phyloP scores from a whole-genome alignment of 1,140 invertebrate genomes.

The Drosophila pseudoobscura region DNA sequence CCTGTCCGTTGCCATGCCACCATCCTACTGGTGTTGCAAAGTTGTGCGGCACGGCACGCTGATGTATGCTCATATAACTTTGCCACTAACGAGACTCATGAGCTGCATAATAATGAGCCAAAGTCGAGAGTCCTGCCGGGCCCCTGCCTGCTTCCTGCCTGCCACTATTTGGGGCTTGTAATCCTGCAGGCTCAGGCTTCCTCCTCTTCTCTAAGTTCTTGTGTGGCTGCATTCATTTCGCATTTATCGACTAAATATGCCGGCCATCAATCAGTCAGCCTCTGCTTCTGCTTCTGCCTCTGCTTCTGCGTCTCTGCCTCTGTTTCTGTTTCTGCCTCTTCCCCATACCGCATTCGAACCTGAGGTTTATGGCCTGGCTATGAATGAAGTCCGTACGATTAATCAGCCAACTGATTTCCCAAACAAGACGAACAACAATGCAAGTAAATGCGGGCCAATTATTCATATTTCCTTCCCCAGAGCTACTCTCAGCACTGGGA shows the following conservation, averaged over 20 bases:
- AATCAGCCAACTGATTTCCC: slow-evolving; percentile 75
- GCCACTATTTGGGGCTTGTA: slow-evolving; percentile 3
- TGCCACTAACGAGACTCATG: slow-evolving; percentile 80
- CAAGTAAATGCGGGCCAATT: slow-evolving; percentile 73
- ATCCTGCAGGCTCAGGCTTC: slow-evolving; percentile 1
- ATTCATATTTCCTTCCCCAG: slow-evolving; percentile 59
- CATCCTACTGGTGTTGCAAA: slow-evolving; percentile 70
- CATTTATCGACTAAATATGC: slow-evolving; percentile 36
- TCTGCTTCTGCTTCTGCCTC: neutral
- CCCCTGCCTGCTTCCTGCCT: slow-evolving; percentile 2
- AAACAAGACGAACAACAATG: slow-evolving; percentile 70
- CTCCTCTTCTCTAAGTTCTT: neutral
- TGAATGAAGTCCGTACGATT: slow-evolving; percentile 70
- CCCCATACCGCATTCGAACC: neutral
- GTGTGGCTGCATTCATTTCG: slow-evolving; percentile 18
- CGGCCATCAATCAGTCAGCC: slow-evolving; percentile 55
- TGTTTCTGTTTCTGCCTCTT: too few relatives aligned
- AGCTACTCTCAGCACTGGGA: too few relatives aligned
- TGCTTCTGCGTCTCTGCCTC: too few relatives aligned
- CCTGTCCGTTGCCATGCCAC: slow-evolving; percentile 23
- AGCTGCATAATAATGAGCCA: slow-evolving; percentile 75
- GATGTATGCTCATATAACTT: slow-evolving; percentile 81
- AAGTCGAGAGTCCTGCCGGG: slow-evolving; percentile 21
- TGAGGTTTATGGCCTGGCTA: slow-evolving; percentile 29
- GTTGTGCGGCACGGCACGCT: slow-evolving; percentile 67